Evolutionary conservation across 1,140 invertebrate genomes (phyloP).

Genomic region (Zaprionus vittiger): DNA sequence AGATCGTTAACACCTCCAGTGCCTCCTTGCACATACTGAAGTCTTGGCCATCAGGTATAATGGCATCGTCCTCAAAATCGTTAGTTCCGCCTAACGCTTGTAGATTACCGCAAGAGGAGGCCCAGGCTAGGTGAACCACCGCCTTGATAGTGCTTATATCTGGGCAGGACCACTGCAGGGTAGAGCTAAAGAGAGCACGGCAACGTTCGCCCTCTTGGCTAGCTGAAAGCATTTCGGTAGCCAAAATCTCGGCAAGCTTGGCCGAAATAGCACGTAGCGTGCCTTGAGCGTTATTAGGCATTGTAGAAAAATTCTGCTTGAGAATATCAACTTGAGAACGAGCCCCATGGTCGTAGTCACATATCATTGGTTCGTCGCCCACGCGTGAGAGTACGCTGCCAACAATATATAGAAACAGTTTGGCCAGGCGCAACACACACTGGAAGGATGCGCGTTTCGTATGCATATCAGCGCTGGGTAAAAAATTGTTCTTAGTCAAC

Average conservation of each 20-base stretch:
- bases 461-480: conserved; percentile 91
- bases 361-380: conserved; percentile 78
- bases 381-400: conserved; percentile 87
- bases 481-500: conserved; percentile 94
- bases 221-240: conserved; percentile 86
- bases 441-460: conserved; percentile 94
- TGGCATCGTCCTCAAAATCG: conserved; percentile 85
- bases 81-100: conserved; percentile 85
- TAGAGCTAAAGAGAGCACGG: conserved; percentile 85
- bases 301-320: conserved; percentile 84
- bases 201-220: conserved; percentile 85
- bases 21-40: conserved; percentile 94
- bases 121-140: conserved; percentile 91
- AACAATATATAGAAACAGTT: conserved; percentile 94
- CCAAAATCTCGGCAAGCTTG: conserved; percentile 89
- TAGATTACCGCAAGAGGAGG: conserved; percentile 89
- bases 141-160: conserved; percentile 89
- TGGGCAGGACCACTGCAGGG: conserved; percentile 88
- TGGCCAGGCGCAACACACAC: conserved; percentile 94
- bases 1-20: conserved; percentile 95
- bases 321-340: conserved; percentile 83
- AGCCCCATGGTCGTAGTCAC: conserved; percentile 69
- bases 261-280: conserved; percentile 90
- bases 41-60: conserved; percentile 88
- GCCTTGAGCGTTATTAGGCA: conserved; percentile 86